phyloP scores from a whole-genome alignment of 2,113 vertebrate species.

The Telmatochromis sp. region DNA sequence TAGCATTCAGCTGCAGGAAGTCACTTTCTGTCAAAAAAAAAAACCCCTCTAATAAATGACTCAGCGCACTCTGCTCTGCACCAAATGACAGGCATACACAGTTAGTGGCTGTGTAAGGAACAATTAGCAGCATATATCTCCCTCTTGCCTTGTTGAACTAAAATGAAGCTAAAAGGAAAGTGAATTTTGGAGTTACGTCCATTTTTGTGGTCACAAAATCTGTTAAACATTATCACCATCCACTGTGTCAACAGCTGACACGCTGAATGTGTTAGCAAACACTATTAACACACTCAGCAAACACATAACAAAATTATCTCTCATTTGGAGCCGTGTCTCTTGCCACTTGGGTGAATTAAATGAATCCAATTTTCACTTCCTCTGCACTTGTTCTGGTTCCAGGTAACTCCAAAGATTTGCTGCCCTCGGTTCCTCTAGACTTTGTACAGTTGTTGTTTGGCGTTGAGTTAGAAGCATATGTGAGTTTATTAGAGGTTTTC shows the following conservation, averaged over 20 bases:
- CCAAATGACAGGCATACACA: neutral
- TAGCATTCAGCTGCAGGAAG: neutral
- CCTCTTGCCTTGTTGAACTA: neutral
- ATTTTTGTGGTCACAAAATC: neutral
- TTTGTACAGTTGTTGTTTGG: neutral
- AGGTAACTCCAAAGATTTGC: neutral
- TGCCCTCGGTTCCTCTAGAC: neutral
- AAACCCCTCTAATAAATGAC: rapidly evolving
- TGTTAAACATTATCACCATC: neutral
- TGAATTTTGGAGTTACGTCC: neutral
- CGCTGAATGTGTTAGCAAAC: neutral
- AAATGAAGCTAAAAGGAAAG: neutral
- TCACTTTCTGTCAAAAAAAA: neutral
- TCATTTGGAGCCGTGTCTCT: neutral
- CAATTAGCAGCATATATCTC: neutral
- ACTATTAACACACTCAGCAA: neutral
- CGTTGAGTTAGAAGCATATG: neutral
- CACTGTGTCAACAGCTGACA: neutral
- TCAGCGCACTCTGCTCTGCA: neutral
- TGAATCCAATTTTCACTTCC: neutral
- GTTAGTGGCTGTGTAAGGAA: neutral
- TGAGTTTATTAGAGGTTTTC: neutral
- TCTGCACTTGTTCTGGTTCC: neutral
- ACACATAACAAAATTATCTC: neutral
- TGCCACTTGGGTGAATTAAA: neutral